These are phyloP conservation scores for Ptiloglossa arizonensis DNA, from an alignment of 1,140 invertebrate species.

Conservation along the genomic window DNA sequence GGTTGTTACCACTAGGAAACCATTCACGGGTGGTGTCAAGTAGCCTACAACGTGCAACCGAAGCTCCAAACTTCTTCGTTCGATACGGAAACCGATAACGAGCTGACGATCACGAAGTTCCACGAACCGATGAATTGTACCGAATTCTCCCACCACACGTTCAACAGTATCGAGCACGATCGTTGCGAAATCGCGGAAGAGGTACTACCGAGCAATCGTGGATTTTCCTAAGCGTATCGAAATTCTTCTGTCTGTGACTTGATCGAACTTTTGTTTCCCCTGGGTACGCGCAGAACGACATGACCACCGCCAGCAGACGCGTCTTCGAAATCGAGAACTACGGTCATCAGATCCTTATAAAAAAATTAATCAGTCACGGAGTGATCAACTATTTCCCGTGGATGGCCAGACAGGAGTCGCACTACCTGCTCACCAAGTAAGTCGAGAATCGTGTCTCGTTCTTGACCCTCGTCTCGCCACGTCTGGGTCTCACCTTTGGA, in stretches of 20 bases:
- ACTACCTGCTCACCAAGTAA: constrained; percentile 76
- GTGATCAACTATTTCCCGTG: constrained; percentile 77
- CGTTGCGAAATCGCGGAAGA: constrained; percentile 53
- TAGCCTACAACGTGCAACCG: constrained; percentile 68
- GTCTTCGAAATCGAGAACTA: constrained; percentile 69
- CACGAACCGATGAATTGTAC: constrained; percentile 68
- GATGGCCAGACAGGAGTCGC: constrained; percentile 71
- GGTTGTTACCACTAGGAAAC: constrained; percentile 82
- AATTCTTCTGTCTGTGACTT: background rate
- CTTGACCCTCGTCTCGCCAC: too few species aligned
- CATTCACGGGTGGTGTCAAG: constrained; percentile 72
- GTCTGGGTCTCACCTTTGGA: too few species aligned
- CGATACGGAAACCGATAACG: constrained; percentile 28
- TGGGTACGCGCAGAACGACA: constrained; percentile 63
- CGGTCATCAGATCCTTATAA: constrained; percentile 67
- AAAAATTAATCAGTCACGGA: constrained; percentile 67
- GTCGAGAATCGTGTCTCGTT: too few species aligned
- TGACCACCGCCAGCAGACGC: constrained; percentile 66
- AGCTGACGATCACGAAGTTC: constrained; percentile 64
- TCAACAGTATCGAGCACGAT: constrained; percentile 57
- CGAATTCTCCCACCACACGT: constrained; percentile 57
- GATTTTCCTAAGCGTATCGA: background rate
- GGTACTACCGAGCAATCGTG: constrained; percentile 47
- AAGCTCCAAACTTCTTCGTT: constrained; percentile 21
- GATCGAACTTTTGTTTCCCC: background rate